phyloP scores from a whole-genome alignment of 2,797 vertebrate species.

The Thunnus albacares region DNA sequence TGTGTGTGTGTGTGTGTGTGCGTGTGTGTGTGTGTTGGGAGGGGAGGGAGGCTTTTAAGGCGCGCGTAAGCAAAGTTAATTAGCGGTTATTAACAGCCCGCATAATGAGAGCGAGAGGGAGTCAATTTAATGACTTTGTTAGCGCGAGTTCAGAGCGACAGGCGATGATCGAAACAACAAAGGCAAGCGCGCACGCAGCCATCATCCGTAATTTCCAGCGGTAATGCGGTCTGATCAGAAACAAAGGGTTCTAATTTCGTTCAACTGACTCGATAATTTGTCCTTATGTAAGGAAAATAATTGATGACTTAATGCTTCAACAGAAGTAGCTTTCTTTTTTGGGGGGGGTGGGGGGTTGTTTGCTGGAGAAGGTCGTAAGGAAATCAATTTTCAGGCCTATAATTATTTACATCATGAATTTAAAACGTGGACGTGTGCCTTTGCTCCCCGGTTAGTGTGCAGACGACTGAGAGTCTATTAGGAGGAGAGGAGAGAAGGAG shows the following conservation, averaged over 20 bases:
- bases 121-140: conserved; percentile 93
- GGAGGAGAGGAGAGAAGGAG: conserved; percentile 44
- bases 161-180: conserved; percentile 89
- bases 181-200: conserved; percentile 84
- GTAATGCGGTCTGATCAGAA: conserved; percentile 90
- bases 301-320: conserved; percentile 88
- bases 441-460: conserved; percentile 54
- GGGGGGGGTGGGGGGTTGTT: conserved; percentile 41
- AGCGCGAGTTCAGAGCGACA: conserved; percentile 89
- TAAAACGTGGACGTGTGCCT: conserved; percentile 69
- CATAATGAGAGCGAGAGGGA: conserved; percentile 91
- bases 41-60: conserved; percentile 80
- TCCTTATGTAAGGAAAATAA: conserved; percentile 88
- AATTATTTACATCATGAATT: conserved; percentile 82
- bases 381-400: conserved; percentile 81
- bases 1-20: conserved; percentile 6
- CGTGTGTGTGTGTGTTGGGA: conserved; percentile 38
- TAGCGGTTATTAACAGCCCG: conserved; percentile 91
- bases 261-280: conserved; percentile 89
- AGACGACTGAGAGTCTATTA: conserved; percentile 55
- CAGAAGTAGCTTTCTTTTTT: conserved; percentile 81
- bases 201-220: conserved; percentile 89
- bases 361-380: conserved; percentile 72
- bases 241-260: conserved; percentile 90
- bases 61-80: conserved; percentile 91